Evolutionary conservation across 2,888 invertebrate genomes (phyloP), one percentile per base, ranked within the genome.

Genomic region (Platycheirus rosarum): DNA sequence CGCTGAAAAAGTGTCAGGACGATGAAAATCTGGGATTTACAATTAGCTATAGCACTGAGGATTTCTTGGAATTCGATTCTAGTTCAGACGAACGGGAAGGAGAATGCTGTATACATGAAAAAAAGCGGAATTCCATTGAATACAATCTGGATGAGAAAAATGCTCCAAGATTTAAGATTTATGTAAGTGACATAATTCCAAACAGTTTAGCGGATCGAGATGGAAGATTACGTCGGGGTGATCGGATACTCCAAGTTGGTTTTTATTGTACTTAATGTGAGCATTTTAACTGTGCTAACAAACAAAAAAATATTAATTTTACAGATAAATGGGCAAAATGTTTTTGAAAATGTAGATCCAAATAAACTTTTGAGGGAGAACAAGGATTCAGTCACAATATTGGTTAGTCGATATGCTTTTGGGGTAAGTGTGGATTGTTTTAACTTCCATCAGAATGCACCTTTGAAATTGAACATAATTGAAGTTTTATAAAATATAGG

Each of bases 11-110:
- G 85, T 90, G 90, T 51, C 90, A 89, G 51, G 92, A 91, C 75
- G 91, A 92, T 65, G 93, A 93, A 87, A 93, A 93, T 87, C 89
- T 94, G 8, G 94, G 94, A 2, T 90, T 94, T 62, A 94, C 94
- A 2, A 91, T 94, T 49, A 93, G 93, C 88, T 94, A 94, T 87
- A 93, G 93, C 86, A 92, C 92, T 5, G 91, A 92, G 29, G 66
- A 82, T 11, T 76, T 69, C 3, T 73, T 68, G 4, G 78, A 49
- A 13, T 60, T 77, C 2, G 77, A 85, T 29, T 77, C 80, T 0
- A 63, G 65, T 9, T 70, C 77, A 11, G 73, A 76, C 3, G 78
- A 78, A 5, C 49, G 57, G 0, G 32, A 23, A 23, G 37, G 16
- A 1, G 20, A 4, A 32, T 57, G 42, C 8, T 71, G 13, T 0